Evolutionary conservation across 1,140 invertebrate genomes (phyloP), one percentile per base, ranked within the genome.

Genomic region (Phenacoccus solenopsis): DNA sequence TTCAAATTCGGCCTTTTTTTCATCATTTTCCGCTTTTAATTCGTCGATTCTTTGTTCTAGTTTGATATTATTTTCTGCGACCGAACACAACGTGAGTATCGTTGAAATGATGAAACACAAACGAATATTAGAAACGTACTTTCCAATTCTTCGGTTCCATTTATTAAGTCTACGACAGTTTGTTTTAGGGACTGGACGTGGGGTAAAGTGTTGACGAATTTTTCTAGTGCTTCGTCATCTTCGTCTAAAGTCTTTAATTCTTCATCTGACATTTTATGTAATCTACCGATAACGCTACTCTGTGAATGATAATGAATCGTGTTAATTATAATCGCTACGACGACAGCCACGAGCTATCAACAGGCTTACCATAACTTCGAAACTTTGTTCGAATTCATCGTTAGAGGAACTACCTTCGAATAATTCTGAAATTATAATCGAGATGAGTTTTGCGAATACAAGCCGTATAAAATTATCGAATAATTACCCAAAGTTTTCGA

Each of bases 111-210:
- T 10, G 38, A 49, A 16, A 49, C 13, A 49, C 13, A 49, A 5
- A 49, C 2, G 38, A 49, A 49, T 16, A 49, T 9, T 16, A 16
- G 28, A 69, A 70, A 74, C 76, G 76, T 80, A 87, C 86, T 82
- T 35, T 89, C 88, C 76, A 88, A 82, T 75, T 83, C 82, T 78
- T 90, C 88, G 67, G 89, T 87, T 76, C 83, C 83, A 75, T 81
- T 79, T 78, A 90, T 89, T 70, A 88, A 78, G 71, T 87, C 84
- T 75, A 89, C 87, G 0, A 90, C 82, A 67, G 84, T 82, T 69
- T 82, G 76, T 73, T 89, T 86, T 56, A 89, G 78, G 75, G 89
- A 85, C 73, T 84, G 82, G 21, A 88, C 77, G 73, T 85, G 80
- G 9, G 85, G 83, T 28, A 70, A 30, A 21, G 32, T 59, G n/a